Percentiles rank a stretch among this genome's conserved stretches.
phyloP scores from a whole-genome alignment of 2,797 vertebrate species.

The Margarornis squamiger region DNA sequence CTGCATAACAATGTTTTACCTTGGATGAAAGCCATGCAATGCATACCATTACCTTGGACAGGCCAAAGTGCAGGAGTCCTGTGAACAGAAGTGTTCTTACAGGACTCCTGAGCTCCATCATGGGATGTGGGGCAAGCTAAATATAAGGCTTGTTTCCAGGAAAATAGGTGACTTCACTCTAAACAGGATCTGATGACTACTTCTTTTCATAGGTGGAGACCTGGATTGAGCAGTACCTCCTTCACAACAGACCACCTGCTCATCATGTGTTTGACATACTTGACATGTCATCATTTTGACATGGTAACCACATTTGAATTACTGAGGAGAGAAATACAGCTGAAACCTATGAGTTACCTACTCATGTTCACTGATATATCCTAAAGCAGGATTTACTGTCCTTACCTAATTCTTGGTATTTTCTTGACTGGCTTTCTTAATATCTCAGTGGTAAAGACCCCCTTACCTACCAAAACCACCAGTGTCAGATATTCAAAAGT shows the following conservation, averaged over 20 bases:
- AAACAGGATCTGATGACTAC: background rate
- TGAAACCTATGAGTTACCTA: background rate
- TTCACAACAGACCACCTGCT: background rate
- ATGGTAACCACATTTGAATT: background rate
- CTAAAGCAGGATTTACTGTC: background rate
- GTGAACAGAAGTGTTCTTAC: background rate
- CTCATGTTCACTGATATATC: background rate
- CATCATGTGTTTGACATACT: background rate
- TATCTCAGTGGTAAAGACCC: background rate
- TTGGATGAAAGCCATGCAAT: background rate
- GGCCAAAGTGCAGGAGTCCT: background rate
- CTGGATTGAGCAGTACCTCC: background rate
- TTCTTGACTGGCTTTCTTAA: background rate
- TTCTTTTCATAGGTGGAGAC: background rate
- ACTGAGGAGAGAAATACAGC: background rate
- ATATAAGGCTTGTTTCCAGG: background rate
- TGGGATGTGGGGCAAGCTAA: background rate
- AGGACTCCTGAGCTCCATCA: background rate
- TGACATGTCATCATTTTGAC: background rate
- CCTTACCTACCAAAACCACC: background rate
- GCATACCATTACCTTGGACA: background rate
- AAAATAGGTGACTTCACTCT: background rate
- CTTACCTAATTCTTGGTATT: background rate
- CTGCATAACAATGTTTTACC: background rate
- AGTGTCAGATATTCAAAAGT: background rate